Evolutionary conservation across 2,888 invertebrate species (phyloP), one percentile per base, ranked within the genome.

Genomic region (Prosopocoilus inquinatus): DNA sequence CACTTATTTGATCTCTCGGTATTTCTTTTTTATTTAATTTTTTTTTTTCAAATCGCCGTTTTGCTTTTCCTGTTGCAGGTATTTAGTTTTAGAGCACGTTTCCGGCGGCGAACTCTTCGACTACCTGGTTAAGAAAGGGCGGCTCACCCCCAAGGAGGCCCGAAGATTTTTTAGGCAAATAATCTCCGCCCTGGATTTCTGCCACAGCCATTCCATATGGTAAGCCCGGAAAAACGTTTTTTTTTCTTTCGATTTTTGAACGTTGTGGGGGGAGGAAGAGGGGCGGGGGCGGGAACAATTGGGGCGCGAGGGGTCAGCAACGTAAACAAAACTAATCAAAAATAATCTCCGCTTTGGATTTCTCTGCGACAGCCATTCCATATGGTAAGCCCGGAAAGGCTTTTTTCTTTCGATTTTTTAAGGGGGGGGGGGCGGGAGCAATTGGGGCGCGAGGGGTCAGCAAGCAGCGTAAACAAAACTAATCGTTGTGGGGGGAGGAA

Each of bases 121-220:
- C 80, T 99, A 99, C 80, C 82, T 99, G 67, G 99, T 99, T 56
- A 96, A 97, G 79, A 99, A 99, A 76, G 98, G 99, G 43, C 84
- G 99, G 49, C 83, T 99, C 46, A 97, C 97, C 58, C 96, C 97
- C 0, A 97, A 97, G 77, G 98, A 98, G 79, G 97, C 97, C 2
- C 81, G 97, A 58, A 82, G 95, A 69, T 98, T 98, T 83, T 98
- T 98, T 81, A 82, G 96, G 73, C 99, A 99, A 83, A 99, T 99
- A 68, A 98, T 99, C 74, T 99, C 99, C 9, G 99, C 99, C 8
- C 82, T 99, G 71, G 98, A 99, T 78, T 99, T 99, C 80, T 99
- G 99, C 75, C 99, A 99, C 77, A 97, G 97, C 75, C 98, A 99
- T 80, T 98, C 96, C 66, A 99, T 99, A 81, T 99, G 98, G 98